Conservation (phyloP, 2,113 vertebrate genomes). For the Bubo blakistoni region DNA sequence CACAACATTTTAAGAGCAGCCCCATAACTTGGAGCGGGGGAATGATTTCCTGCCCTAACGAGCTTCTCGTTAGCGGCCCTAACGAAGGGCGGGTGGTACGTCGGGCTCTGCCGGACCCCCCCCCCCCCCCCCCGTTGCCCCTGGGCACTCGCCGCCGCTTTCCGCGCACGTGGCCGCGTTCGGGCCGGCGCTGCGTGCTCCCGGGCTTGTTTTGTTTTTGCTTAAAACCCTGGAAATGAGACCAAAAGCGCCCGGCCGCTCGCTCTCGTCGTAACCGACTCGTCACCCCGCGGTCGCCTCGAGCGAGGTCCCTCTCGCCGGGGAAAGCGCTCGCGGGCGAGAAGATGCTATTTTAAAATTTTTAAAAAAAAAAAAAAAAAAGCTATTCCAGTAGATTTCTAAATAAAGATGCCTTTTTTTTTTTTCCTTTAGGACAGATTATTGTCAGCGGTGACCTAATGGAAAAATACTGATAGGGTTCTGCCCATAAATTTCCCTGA, state of each 20-base stretch:
- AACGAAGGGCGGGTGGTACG: not conserved
- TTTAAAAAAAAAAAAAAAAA: not conserved
- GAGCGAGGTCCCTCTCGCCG: no score
- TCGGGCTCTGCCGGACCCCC: not conserved
- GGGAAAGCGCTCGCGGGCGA: not conserved
- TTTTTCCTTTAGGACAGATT: not conserved
- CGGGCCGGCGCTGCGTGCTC: fast-evolving
- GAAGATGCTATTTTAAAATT: not conserved
- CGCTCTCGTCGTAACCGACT: not conserved
- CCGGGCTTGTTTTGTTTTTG: not conserved
- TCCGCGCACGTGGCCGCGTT: not conserved
- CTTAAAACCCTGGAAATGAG: not conserved
- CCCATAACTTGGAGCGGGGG: not conserved
- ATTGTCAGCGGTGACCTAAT: not conserved
- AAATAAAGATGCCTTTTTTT: not conserved
- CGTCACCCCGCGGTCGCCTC: not conserved
- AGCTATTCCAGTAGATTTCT: not conserved
- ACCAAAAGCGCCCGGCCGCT: not conserved
- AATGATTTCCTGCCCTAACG: slow-evolving; percentile 45
- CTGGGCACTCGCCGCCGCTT: not conserved
- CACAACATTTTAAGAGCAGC: not conserved
- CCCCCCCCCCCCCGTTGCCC: no score
- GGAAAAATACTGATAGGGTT: not conserved
- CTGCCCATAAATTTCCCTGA: not conserved
- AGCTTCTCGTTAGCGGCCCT: not conserved